phyloP scores from a whole-genome alignment of 2,888 invertebrate genomes.

The Tachina lurida region DNA sequence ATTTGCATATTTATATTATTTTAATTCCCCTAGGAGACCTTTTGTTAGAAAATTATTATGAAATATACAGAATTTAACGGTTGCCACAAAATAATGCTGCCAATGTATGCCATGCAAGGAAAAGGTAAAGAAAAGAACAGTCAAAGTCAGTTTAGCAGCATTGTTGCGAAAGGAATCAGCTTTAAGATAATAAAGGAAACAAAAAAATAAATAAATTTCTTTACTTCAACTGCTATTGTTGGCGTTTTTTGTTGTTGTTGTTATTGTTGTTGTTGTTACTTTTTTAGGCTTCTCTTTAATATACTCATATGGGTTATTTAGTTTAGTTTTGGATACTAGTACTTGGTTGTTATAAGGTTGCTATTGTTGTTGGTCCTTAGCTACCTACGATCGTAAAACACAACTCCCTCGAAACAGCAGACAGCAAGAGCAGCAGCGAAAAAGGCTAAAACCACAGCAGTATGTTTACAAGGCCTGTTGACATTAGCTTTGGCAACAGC shows the following conservation, averaged over 20 bases:
- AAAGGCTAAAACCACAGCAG: conserved; percentile 19
- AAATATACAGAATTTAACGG: conserved; percentile 66
- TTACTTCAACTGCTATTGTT: conserved; percentile 55
- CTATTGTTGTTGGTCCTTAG: conserved; percentile 19
- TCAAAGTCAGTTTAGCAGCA: conserved; percentile 48
- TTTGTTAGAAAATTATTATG: conserved; percentile 65
- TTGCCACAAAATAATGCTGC: conserved; percentile 60
- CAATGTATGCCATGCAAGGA: conserved; percentile 14
- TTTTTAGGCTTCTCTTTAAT: conserved; percentile 30
- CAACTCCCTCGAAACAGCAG: conserved; percentile 60
- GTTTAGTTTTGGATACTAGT: conserved; percentile 45
- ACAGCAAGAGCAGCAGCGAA: conserved; percentile 4
- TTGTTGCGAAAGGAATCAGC: conserved; percentile 44
- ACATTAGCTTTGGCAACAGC: conserved; percentile 64
- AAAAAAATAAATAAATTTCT: conserved; percentile 58
- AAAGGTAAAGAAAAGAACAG: conserved; percentile 22
- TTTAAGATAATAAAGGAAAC: conserved; percentile 42
- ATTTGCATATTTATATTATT: conserved; percentile 70
- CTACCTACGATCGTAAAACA: conserved; percentile 65
- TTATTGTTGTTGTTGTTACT: neutral
- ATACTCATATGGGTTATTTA: conserved; percentile 63
- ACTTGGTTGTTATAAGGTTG: conserved; percentile 36
- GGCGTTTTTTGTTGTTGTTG: conserved; percentile 13
- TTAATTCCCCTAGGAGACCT: conserved; percentile 68
- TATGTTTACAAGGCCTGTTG: conserved; percentile 56